Base-by-base conservation (phyloP, 2,797 vertebrate genomes). In the Enteromius anoplus region DNA sequence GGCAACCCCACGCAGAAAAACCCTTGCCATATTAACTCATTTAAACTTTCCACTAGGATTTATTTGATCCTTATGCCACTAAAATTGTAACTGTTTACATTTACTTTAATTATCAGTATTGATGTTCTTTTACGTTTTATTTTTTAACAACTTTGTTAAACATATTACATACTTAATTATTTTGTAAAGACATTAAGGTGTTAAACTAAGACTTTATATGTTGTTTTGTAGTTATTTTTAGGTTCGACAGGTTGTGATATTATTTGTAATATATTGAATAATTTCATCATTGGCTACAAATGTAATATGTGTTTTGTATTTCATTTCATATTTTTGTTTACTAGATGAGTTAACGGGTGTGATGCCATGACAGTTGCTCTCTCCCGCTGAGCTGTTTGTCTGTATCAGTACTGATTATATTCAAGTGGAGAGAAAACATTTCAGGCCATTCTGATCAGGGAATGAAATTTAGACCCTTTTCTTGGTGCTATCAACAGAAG, bases 401-500 rank as follows among this genome's bases (percentile, higher is more conserved):
- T 81, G 71, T 68, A 76, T 73, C 71, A 55, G 29, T 53, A 45
- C 17, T 40, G 75, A 66, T 53, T 42, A 66, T 58, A 78, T 15
- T 68, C 15, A 34, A 76, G 23, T 26, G 62, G 58, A 49, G 37
- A 72, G 64, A 71, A 62, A 70, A 70, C 45, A 15, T 72, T 87
- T 87, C 83, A 83, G 75, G 78, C 84, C 17, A 75, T 71, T 84
- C 49, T 72, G 80, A 69, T 85, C 81, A 85, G 86, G 80, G 79
- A 82, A 82, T 77, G 42, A 82, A 64, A 76, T 80, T 86, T 42
- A 72, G 11, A 66, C 23, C 32, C 47, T 65, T 85, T 70, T 73
- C 66, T 82, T 83, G 76, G 87, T 86, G 85, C 77, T 85, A 84
- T 68, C 79, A 75, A 85, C 73, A 53, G 29, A 77, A 47, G 37